Evolutionary conservation across 2,888 invertebrate species (phyloP).

Genomic region (Parascotia fuliginaria): DNA sequence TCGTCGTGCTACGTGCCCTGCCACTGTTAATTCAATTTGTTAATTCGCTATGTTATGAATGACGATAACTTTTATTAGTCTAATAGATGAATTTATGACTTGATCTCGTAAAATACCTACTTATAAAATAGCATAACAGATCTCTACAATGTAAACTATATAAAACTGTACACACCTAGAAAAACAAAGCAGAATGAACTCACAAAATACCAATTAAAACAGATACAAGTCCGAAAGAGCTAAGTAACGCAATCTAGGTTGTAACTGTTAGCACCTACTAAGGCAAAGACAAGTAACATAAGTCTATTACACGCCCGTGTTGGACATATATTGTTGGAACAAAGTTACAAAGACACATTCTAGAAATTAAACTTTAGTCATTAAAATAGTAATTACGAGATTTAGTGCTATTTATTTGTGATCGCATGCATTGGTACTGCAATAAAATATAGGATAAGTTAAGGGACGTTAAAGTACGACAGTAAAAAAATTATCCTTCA

Average conservation of each 20-base stretch:
- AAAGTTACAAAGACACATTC: not conserved
- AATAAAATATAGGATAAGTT: constrained; percentile 41
- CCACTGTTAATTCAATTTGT: no score
- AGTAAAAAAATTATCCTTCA: constrained; percentile 47
- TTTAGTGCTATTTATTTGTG: constrained; percentile 17
- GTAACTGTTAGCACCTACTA: no score
- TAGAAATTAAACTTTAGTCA: not conserved
- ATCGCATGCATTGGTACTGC: constrained; percentile 16
- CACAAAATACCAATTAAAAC: not conserved
- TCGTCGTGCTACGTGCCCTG: no score
- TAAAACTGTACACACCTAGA: no score
- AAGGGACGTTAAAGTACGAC: constrained; percentile 24
- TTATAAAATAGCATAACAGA: no score
- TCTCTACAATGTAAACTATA: no score
- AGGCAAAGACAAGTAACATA: constrained; percentile 24
- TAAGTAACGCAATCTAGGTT: constrained; percentile 6
- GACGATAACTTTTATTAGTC: no score
- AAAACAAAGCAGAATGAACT: no score
- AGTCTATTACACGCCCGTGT: constrained; percentile 16
- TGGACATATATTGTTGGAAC: constrained; percentile 6
- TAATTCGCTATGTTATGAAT: no score
- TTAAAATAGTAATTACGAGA: constrained; percentile 1
- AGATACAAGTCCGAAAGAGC: not conserved
- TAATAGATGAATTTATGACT: no score
- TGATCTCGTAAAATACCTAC: no score